Base-by-base conservation (phyloP, 1,140 invertebrate species). In the Belonocnema kinseyi region DNA sequence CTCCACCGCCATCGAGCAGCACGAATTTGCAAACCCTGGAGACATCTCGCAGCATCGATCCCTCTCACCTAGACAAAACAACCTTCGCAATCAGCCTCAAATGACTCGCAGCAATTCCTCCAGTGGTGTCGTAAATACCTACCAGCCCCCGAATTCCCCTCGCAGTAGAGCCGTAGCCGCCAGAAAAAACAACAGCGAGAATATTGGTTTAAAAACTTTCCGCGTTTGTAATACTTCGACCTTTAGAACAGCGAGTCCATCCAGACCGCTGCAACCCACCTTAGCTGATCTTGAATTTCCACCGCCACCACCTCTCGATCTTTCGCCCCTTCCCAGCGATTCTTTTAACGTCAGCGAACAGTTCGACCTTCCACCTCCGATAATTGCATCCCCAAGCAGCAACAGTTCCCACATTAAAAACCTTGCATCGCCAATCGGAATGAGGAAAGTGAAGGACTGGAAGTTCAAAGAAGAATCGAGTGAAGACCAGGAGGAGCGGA, bases 81-180 rank as follows among this genome's bases (percentile, higher is more conserved):
- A 93, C 78, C 85, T 93, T 40, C 92, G 93, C n/a, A 92, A 93
- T 3, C 93, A 94, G 54, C 94, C 94, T 7, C 95, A 96, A 89
- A 97, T 97, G 96, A 96, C 96, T 17, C 92, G 96, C 4, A 96
- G 95, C 83, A 97, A 96, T 88, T 96, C 95, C 0, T 96, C 96
- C 0, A 95, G 95, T 33, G 96, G 96, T 10, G 95, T 95, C 8
- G 95, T 95, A 3, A 94, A 93, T 53, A 93, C 93, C 0, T 94
- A 94, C 85, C 93, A 92, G 50, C 91, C 93, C 3, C 93, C 93
- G 2, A 93, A 92, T 77, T 93, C 93, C 10, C 93, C 93, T 0
- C 91, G 92, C 5, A 91, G 90, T 54, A 87, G 92, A 46, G 91
- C 93, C 50, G 90, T 92, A n/a, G 78, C 77, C 87, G 77, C 83